phyloP scores from a whole-genome alignment of 2,888 invertebrate genomes.

The Thyatira batis region DNA sequence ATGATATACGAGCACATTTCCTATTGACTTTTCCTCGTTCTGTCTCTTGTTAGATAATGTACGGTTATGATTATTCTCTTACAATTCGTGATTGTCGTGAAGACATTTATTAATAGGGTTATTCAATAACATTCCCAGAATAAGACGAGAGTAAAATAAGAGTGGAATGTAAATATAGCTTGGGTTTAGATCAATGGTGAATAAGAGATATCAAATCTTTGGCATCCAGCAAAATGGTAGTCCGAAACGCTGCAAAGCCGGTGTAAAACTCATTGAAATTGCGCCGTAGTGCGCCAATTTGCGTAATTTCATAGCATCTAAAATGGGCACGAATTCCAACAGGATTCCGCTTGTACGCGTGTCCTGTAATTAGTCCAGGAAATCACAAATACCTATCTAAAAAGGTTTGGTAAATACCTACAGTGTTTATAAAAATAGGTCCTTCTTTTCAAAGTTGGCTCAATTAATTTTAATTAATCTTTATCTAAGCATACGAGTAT shows the following conservation, averaged over 20 bases:
- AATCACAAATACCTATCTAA: no score
- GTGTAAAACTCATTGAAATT: background rate
- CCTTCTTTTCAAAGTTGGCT: no score
- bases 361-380: background rate
- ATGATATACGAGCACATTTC: background rate
- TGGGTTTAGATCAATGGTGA: background rate
- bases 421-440: no score
- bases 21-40: conserved; percentile 1
- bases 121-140: background rate
- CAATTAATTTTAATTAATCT: no score
- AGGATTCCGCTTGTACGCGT: background rate
- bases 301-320: background rate
- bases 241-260: no score
- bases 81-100: background rate
- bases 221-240: background rate
- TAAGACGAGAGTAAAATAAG: background rate
- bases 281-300: background rate
- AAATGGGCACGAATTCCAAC: background rate
- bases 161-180: background rate
- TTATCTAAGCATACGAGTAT: background rate
- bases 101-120: background rate
- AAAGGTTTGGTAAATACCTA: no score
- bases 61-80: background rate
- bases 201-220: background rate
- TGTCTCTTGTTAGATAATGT: conserved; percentile 1